Percentiles rank a stretch among this genome's conserved stretches.
Conservation (phyloP, 2,113 vertebrate species). For the Capreolus pygargus region DNA sequence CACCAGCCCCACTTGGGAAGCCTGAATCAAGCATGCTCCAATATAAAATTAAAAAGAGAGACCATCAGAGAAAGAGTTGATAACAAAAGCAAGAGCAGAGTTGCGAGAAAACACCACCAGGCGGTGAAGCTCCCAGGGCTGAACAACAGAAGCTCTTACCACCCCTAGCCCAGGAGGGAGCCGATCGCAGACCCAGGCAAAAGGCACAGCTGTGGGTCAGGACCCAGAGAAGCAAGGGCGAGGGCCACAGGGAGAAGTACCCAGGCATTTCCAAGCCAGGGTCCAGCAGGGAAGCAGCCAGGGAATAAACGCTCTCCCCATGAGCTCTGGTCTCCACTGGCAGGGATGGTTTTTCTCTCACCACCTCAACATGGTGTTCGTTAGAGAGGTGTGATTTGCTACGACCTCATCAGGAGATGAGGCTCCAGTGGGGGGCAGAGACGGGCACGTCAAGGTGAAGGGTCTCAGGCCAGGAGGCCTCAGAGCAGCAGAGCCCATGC, state of each 20-base stretch:
- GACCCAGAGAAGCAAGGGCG: not conserved
- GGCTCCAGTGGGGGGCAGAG: not conserved
- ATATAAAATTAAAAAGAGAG: not conserved
- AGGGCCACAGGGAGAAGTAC: not conserved
- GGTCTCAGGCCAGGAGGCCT: not conserved
- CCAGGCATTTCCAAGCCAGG: not conserved
- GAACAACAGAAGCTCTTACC: not conserved
- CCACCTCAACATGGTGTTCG: not conserved
- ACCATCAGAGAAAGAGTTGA: not conserved
- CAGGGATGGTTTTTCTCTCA: not conserved
- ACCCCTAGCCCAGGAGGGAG: not conserved
- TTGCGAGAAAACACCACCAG: not conserved
- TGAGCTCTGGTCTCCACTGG: not conserved
- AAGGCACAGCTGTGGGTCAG: not conserved
- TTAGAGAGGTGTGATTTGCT: not conserved
- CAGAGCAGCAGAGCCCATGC: not conserved
- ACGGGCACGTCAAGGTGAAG: not conserved
- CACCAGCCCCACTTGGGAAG: not conserved
- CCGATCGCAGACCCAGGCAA: not conserved
- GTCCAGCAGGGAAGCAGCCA: not conserved
- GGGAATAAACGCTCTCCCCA: not conserved
- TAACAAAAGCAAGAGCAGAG: not conserved
- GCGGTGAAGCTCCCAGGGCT: not conserved
- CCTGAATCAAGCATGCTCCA: not conserved
- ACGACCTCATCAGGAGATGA: rapidly evolving